Evolutionary conservation across 2,113 vertebrate species (phyloP).

Genomic region (Poeciliopsis occidentalis): DNA sequence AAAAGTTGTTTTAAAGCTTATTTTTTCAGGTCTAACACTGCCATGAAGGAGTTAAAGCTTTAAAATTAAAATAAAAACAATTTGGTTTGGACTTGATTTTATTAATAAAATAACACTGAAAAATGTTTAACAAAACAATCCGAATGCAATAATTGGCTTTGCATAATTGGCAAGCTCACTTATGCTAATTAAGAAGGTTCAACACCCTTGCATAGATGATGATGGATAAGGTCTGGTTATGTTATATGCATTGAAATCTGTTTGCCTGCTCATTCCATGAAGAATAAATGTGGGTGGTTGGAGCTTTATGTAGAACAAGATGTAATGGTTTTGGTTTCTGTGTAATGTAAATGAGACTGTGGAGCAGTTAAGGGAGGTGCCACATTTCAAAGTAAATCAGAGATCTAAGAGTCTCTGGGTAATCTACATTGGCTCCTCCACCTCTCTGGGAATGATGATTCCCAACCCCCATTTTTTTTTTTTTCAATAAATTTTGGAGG

Average conservation of each 20-base stretch:
- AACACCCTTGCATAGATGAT: neutral
- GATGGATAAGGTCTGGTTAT: neutral
- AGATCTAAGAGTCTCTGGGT: constrained; percentile 21
- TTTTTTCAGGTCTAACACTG: too few species aligned
- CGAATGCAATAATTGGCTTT: neutral
- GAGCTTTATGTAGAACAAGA: constrained; percentile 26
- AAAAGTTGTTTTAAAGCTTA: too few species aligned
- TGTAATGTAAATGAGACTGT: constrained; percentile 50
- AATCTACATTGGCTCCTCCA: constrained; percentile 28
- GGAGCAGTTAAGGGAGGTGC: constrained; percentile 28
- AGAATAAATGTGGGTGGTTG: constrained; percentile 27
- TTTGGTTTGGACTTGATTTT: neutral
- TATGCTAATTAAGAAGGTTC: neutral
- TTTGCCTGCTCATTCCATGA: constrained; percentile 11
- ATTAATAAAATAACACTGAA: neutral
- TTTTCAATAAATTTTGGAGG: constrained; percentile 21
- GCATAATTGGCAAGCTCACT: neutral
- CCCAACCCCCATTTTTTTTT: constrained; percentile 15
- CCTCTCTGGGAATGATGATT: neutral
- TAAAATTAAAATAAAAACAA: too few species aligned
- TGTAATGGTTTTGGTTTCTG: constrained; percentile 36
- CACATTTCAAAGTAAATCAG: constrained; percentile 44
- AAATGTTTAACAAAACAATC: neutral
- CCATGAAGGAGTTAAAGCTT: too few species aligned
- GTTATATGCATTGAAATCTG: neutral